These are phyloP conservation scores for Melangyna quadrimaculata DNA, from an alignment of 2,888 invertebrate species.

Conservation along the genomic window DNA sequence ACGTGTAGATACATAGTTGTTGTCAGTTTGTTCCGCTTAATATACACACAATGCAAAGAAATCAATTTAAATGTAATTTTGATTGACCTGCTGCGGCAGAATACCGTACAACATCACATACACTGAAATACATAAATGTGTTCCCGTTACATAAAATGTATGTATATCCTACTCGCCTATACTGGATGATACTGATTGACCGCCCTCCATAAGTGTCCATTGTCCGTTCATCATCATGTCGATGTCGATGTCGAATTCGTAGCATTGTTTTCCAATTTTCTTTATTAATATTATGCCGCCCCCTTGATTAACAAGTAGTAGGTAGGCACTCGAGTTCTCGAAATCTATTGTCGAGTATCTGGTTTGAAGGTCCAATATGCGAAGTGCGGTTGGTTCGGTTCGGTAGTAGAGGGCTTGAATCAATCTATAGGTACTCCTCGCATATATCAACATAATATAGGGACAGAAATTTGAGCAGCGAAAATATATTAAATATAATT, in stretches of 20 bases:
- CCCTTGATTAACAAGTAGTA: constrained; percentile 31
- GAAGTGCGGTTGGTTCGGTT: not conserved
- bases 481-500: constrained; percentile 29
- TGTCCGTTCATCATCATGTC: constrained; percentile 10
- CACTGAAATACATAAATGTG: not conserved
- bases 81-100: constrained; percentile 39
- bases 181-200: constrained; percentile 8
- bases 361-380: not conserved
- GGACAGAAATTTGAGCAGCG: not conserved
- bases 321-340: constrained; percentile 11
- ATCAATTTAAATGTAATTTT: constrained; percentile 61
- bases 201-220: constrained; percentile 23
- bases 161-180: not conserved
- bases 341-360: constrained; percentile 29
- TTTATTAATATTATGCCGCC: constrained; percentile 45
- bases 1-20: not conserved
- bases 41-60: constrained; percentile 38
- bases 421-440: not conserved
- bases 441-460: not conserved
- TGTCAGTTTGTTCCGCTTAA: not conserved
- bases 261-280: constrained; percentile 30
- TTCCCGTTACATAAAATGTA: not conserved
- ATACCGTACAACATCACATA: not conserved
- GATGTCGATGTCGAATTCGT: constrained; percentile 2
- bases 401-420: not conserved